Base-by-base conservation (phyloP, 2,888 invertebrate species). In the Lepetodrilus schrolli region DNA sequence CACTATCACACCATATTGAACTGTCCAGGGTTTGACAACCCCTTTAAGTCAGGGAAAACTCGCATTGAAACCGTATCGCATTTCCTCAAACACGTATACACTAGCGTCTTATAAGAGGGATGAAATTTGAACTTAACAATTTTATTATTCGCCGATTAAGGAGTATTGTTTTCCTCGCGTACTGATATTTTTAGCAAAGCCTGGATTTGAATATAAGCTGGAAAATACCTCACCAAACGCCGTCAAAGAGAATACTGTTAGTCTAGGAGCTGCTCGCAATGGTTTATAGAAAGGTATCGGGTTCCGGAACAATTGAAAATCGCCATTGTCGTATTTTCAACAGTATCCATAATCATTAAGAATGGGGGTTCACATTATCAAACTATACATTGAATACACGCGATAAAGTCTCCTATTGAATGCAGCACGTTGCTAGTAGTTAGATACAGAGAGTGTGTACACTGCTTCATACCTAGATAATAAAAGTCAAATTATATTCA, bases 251-350 rank as follows among this genome's bases (percentile, higher is more conserved):
- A 58, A 58, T 58, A 30, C 26, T 17, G 17, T 30, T 17, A 13
- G 30, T 58, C 10, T 7, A 4, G n/a, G 8, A 17, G 30, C 58
- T 58, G 30, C 34, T 58, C 34, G 34, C 26, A 17, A 26, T n/a
- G 58, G 58, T 30, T 58, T 58, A 58, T 23, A 30, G 58, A 58
- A 30, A 23, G 58, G 58, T 30, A 30, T 58, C 30, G 17, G 58
- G 58, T 58, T 58, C 34, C 58, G 34, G 58, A 58, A 58, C 58
- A 58, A 58, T 58, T 58, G 58, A 58, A 58, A 58, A 30, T 58
- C 26, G 58, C 58, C 58, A 58, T 58, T 58, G 58, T 58, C 10
- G 58, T 26, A 34, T 30, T 58, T 58, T 58, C 58, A 51, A 58
- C 58, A 58, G 13, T 13, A 30, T 43, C 34, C 30, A 58, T 58